Conservation (phyloP, 30 jellyfish, hydroid and myxozoan genomes). For the Morbakka virulenta region DNA sequence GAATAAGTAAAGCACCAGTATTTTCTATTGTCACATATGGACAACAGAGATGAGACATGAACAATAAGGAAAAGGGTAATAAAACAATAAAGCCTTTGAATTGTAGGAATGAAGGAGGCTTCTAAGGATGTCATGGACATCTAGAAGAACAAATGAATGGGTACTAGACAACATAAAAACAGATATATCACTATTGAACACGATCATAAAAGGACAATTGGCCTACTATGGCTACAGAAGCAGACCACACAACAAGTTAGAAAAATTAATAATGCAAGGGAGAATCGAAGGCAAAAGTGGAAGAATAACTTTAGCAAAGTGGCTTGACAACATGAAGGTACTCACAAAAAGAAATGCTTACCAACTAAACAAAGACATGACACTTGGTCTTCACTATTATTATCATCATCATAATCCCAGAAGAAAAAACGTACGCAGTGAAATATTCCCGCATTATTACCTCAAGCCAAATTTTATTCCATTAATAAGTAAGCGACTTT, state of each 20-base stretch:
- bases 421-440: too few relatives aligned
- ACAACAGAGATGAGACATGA: too few relatives aligned
- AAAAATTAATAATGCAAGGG: background rate
- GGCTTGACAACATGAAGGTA: background rate
- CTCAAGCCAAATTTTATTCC: too few relatives aligned
- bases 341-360: background rate
- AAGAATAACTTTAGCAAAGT: background rate
- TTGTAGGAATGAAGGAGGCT: background rate
- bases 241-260: background rate
- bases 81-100: too few relatives aligned
- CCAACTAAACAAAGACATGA: background rate
- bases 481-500: too few relatives aligned
- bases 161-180: background rate
- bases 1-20: too few relatives aligned
- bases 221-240: background rate
- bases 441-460: too few relatives aligned
- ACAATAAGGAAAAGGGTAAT: too few relatives aligned
- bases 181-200: background rate
- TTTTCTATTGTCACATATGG: too few relatives aligned
- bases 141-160: background rate
- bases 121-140: background rate
- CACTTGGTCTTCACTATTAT: too few relatives aligned
- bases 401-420: too few relatives aligned
- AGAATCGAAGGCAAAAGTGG: background rate
- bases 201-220: background rate